Percentiles rank a stretch among this genome's conserved stretches.
These are phyloP conservation scores for Bufo gargarizans DNA, from an alignment of 2,113 vertebrate species.

Conservation along the genomic window DNA sequence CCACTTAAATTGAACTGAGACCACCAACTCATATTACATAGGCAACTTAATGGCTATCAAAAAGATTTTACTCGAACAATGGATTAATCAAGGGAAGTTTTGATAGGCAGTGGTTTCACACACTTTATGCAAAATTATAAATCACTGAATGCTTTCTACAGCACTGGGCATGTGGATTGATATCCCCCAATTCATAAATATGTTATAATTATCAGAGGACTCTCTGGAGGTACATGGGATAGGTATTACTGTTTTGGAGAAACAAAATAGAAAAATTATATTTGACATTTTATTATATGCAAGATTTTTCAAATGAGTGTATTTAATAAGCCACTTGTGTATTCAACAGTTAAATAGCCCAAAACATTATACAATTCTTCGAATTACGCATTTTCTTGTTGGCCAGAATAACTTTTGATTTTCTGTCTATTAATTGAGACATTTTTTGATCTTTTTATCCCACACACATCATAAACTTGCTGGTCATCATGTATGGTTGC, in stretches of 20 bases:
- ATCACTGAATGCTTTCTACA: conserved; percentile 33
- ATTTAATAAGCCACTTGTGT: neutral
- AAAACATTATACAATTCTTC: neutral
- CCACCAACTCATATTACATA: conserved; percentile 58
- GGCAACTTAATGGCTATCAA: conserved; percentile 58
- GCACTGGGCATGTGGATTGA: conserved; percentile 27
- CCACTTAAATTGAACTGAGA: conserved; percentile 58
- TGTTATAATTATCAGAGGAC: conserved; percentile 18
- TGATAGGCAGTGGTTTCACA: conserved; percentile 53
- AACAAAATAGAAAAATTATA: conserved; percentile 5
- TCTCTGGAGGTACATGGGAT: neutral
- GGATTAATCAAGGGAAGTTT: conserved; percentile 58
- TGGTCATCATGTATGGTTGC: neutral
- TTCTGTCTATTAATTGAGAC: neutral
- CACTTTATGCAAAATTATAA: conserved; percentile 55
- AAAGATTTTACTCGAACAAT: conserved; percentile 57
- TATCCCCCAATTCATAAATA: conserved; percentile 49
- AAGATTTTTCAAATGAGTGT: neutral
- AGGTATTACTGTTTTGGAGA: conserved; percentile 30
- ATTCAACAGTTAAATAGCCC: neutral
- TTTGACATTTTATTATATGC: conserved; percentile 5
- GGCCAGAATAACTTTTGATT: too few species aligned
- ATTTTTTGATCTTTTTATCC: neutral
- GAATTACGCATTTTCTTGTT: neutral
- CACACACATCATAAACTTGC: neutral